Evolutionary conservation across 2,888 invertebrate species (phyloP), one percentile per base, ranked within the genome.

Genomic region (Hofmannophila pseudospretella): DNA sequence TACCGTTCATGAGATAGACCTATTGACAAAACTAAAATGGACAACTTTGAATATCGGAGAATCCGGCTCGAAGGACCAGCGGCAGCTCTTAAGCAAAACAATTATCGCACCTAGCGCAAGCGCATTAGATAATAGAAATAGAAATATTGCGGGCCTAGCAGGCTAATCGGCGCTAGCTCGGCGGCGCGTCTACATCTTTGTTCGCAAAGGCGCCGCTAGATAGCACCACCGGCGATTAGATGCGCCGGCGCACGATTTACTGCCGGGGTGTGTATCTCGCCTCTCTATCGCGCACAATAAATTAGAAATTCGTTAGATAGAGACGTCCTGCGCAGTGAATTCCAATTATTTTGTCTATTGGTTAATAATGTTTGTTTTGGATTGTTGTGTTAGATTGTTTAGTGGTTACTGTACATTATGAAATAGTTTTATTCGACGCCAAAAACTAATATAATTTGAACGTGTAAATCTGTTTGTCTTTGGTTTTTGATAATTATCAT

Each of bases 271-370:
- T 56, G 64, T 13, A 16, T 23, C 23, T 23, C n/a, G 8, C 23
- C 23, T 23, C 23, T 23, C 63, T 81, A 84, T 84, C 82, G 72
- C 67, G 58, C 63, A 67, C 77, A 63, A 78, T 86, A 85, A 84
- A 86, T 86, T 86, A 81, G 82, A 82, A 82, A 82, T 85, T 84
- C 75, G 81, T 80, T 82, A 85, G 85, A 86, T 85, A 85, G 70
- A 84, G 81, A 75, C 74, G 77, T 78, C 54, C 58, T 49, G 50
- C 52, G 58, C 49, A 44, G 59, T 45, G 67, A 63, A 72, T 70
- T 75, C 79, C 84, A 85, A 85, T 85, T 85, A 85, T 82, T 80
- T 64, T 59, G 64, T 51, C 48, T 49, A 46, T 49, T 51, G 46
- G 42, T 51, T 38, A 20, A 32, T 8, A 12, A 28, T 32, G 36